Percentiles rank a stretch among this genome's conserved stretches.
These are phyloP conservation scores for Brevimyrus niger DNA, from an alignment of 2,113 vertebrate species.

Conservation along the genomic window DNA sequence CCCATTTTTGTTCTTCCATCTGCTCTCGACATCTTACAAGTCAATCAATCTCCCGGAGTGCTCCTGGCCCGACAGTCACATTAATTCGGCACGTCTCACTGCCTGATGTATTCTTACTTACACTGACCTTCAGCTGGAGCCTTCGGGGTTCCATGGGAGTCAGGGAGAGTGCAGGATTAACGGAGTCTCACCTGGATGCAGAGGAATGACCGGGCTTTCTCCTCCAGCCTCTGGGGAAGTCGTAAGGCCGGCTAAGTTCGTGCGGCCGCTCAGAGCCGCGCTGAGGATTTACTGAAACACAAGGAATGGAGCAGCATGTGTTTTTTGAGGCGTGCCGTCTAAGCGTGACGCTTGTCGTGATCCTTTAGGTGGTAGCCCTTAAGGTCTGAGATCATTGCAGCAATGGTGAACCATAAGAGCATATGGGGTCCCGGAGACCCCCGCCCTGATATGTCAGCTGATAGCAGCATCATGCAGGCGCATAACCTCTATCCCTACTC, in stretches of 20 bases:
- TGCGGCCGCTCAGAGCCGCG: neutral
- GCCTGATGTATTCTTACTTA: constrained; percentile 58
- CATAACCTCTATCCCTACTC: neutral
- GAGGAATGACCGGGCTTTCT: neutral
- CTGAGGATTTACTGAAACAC: neutral
- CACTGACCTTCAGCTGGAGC: constrained; percentile 56
- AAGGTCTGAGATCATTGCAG: neutral
- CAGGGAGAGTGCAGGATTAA: neutral
- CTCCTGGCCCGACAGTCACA: constrained; percentile 56
- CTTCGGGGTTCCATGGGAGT: neutral
- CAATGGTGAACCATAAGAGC: neutral
- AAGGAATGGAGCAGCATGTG: neutral
- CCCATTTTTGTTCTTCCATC: neutral
- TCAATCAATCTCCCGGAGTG: constrained; percentile 65
- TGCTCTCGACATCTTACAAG: constrained; percentile 73
- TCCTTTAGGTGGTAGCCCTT: neutral
- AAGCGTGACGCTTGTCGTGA: neutral
- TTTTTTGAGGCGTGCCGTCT: neutral
- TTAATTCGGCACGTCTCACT: constrained; percentile 63
- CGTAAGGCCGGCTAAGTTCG: neutral
- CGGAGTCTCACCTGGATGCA: neutral
- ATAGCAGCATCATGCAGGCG: neutral
- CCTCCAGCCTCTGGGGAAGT: neutral
- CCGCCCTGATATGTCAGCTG: neutral
- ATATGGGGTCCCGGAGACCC: neutral